These are phyloP conservation scores for Melanotus villosus DNA, from an alignment of 2,888 invertebrate genomes.

Conservation along the genomic window DNA sequence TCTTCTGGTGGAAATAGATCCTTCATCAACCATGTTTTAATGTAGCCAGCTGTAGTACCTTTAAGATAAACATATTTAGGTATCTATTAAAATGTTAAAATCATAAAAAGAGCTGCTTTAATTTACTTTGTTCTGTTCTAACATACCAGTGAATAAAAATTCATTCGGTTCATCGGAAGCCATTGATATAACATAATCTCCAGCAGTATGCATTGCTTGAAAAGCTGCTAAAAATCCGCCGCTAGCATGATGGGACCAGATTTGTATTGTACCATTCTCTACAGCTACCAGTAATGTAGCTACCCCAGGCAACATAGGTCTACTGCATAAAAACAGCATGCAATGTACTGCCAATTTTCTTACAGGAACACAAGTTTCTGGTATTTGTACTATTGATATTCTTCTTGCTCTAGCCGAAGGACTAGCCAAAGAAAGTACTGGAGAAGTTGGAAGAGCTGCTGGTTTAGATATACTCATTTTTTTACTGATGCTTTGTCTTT, in stretches of 20 bases:
- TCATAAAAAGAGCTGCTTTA: too few species aligned
- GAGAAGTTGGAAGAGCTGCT: neutral
- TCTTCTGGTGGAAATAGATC: conserved; percentile 76
- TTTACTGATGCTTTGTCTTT: conserved; percentile 32
- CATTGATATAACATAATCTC: conserved; percentile 79
- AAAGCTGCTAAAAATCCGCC: conserved; percentile 82
- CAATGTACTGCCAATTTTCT: conserved; percentile 75
- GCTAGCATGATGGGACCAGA: conserved; percentile 85
- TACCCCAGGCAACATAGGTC: conserved; percentile 69
- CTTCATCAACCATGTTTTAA: conserved; percentile 84
- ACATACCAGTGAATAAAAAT: conserved; percentile 79
- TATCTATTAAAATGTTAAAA: too few species aligned
- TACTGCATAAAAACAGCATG: conserved; percentile 76
- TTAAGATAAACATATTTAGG: conserved; percentile 39
- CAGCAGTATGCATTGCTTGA: conserved; percentile 77
- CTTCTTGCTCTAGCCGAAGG: conserved; percentile 57
- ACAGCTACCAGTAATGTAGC: conserved; percentile 81
- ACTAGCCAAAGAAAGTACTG: conserved; percentile 2
- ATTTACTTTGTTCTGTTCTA: too few species aligned
- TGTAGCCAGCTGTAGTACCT: conserved; percentile 78
- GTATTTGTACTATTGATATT: conserved; percentile 68
- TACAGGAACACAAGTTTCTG: conserved; percentile 66
- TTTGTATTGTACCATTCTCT: conserved; percentile 83
- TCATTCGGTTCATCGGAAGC: conserved; percentile 79
- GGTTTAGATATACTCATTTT: neutral